These are phyloP conservation scores for Aromia moschata DNA, from an alignment of 2,888 invertebrate genomes.

Conservation along the genomic window DNA sequence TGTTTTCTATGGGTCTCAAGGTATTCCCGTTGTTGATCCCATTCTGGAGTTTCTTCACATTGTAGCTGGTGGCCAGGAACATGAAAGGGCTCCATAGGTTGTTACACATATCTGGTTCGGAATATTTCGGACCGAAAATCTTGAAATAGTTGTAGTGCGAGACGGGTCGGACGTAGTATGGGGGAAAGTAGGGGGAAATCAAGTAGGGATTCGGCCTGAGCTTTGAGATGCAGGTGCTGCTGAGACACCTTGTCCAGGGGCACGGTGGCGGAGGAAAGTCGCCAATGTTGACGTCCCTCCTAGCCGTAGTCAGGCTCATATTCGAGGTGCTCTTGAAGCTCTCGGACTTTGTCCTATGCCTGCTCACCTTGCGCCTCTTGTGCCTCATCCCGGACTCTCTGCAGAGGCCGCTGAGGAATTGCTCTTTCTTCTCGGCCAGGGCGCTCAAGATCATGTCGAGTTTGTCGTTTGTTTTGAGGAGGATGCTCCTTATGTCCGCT, in stretches of 20 bases:
- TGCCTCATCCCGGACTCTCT: not conserved
- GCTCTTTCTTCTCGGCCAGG: slow-evolving; percentile 30
- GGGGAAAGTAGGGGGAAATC: not conserved
- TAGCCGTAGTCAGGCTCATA: not conserved
- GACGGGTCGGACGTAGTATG: not conserved
- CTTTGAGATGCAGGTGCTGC: not conserved
- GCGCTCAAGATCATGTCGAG: slow-evolving; percentile 28
- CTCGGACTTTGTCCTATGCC: not conserved
- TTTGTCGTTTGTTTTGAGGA: slow-evolving; percentile 26
- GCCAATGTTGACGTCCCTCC: not conserved
- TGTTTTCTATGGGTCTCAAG: too few relatives aligned
- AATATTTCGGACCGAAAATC: not conserved
- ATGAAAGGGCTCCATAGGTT: slow-evolving; percentile 5
- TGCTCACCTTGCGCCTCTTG: not conserved
- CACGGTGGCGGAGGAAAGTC: not conserved
- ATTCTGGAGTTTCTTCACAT: not conserved
- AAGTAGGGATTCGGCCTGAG: not conserved
- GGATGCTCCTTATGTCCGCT: slow-evolving; percentile 29
- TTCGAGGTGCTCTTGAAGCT: not conserved
- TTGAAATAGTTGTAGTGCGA: not conserved
- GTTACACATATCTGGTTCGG: not conserved
- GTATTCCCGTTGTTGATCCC: not conserved
- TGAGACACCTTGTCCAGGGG: not conserved
- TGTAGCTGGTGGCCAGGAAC: slow-evolving; percentile 3
- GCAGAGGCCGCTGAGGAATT: not conserved